A percentile compares a stretch with the other conserved stretches of the same genome.
Conservation (phyloP, 2,888 invertebrate genomes). For the Drosophila demipolita region DNA sequence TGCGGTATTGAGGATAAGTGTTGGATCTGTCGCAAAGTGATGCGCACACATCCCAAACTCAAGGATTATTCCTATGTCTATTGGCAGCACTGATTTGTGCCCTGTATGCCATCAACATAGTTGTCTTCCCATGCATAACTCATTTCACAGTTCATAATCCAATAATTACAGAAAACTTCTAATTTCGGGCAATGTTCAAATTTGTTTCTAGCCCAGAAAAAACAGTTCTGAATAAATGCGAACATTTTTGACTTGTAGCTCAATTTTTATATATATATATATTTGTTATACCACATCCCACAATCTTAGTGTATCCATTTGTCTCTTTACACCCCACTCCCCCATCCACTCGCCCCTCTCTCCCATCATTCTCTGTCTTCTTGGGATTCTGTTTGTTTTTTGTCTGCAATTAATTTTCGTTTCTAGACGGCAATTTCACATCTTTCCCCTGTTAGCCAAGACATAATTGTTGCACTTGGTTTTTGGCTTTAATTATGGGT, state of each 20-base stretch:
- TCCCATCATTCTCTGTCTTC: neutral
- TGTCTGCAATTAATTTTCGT: conserved; percentile 54
- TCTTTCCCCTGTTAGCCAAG: conserved; percentile 9
- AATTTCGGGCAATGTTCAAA: conserved; percentile 16
- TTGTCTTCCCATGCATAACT: conserved; percentile 7
- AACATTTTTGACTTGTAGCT: conserved; percentile 57
- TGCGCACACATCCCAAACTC: conserved; percentile 83
- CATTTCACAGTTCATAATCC: conserved; percentile 21
- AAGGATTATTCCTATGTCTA: conserved; percentile 82
- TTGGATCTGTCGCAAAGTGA: conserved; percentile 84
- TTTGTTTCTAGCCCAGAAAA: conserved; percentile 44
- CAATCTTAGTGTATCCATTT: conserved; percentile 21
- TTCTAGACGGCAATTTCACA: conserved; percentile 33
- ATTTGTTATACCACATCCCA: conserved; percentile 6
- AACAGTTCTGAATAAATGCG: conserved; percentile 68
- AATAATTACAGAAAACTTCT: conserved; percentile 8
- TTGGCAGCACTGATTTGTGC: conserved; percentile 65
- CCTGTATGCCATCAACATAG: neutral
- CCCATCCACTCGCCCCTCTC: neutral
- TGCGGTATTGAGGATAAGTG: conserved; percentile 84
- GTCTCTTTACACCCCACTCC: neutral
- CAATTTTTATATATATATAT: conserved; percentile 13
- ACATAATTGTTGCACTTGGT: conserved; percentile 35
- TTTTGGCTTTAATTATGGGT: conserved; percentile 44
- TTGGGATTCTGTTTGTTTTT: conserved; percentile 19